Base-by-base conservation (phyloP, 2,797 vertebrate species). In the Erethizon dorsatum region DNA sequence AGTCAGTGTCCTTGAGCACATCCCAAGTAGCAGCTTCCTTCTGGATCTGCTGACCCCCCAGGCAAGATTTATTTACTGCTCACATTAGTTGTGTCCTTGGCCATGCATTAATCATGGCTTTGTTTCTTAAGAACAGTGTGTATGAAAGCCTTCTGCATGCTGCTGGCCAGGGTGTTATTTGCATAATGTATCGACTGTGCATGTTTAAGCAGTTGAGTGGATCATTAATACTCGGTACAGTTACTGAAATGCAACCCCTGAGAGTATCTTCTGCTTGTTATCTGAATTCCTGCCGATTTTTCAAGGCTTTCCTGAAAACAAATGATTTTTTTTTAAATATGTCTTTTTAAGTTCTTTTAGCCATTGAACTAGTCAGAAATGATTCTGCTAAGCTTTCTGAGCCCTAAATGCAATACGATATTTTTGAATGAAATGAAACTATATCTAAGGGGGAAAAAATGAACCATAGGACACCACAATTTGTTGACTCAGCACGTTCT, bases 91-190 rank as follows among this genome's bases (percentile, higher is more conserved):
- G 71, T 89, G 59, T 94, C 54, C 83, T 96, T 91, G 79, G 88
- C 79, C 45, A 63, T 93, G 89, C 93, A 97, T 97, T 97, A 96
- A 96, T 79, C 94, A 88, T 82, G 89, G 96, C 92, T 88, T 92
- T 95, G 83, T 80, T 87, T 92, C 86, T 86, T 84, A 80, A 80
- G 71, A 54, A 33, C 31, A 24, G 90, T 33, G 28, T 37, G 15
- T 86, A 20, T 69, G 90, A 52, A 93, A 95, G 77, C 28, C 77
- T 56, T 92, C 28, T 59, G 33, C 5, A 2, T 63, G 88, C 56
- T 28, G n/a, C 56, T 83, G 85, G 54, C 88, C 6, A 71, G 57
- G 65, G 33, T 89, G 45, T 45, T 96, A 88, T 95, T 97, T 97
- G 97, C 95, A 94, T 96, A 97, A 97, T 84, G 18, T n/a, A 96